Evolutionary conservation across 2,888 invertebrate genomes (phyloP).

Genomic region (Melanotus villosus): DNA sequence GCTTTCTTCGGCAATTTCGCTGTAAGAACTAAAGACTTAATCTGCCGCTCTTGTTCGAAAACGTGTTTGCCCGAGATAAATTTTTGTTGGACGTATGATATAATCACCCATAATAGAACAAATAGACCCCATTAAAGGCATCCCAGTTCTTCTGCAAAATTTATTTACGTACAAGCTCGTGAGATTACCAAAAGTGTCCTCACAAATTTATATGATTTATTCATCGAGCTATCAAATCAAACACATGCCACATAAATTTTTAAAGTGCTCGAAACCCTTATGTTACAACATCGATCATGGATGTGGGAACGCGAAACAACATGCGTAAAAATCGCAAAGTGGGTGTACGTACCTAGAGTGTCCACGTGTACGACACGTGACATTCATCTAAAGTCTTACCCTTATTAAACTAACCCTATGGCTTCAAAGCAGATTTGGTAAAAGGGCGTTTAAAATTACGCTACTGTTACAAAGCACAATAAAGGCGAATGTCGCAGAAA

Average conservation of each 20-base stretch:
- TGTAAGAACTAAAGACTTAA: too few species aligned
- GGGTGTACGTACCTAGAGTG: conserved; percentile 54
- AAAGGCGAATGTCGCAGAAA: background rate
- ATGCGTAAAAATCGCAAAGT: conserved; percentile 56
- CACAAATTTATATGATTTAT: conserved; percentile 1
- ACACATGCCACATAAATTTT: conserved; percentile 17
- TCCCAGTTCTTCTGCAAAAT: too few species aligned
- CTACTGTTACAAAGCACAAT: conserved; percentile 28
- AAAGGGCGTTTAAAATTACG: conserved; percentile 33
- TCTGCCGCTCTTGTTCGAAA: too few species aligned
- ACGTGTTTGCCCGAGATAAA: too few species aligned
- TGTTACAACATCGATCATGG: background rate
- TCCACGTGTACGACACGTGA: conserved; percentile 57
- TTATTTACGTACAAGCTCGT: too few species aligned
- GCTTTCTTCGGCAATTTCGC: too few species aligned
- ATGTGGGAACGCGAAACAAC: conserved; percentile 49
- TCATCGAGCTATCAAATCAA: conserved; percentile 2
- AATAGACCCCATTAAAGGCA: too few species aligned
- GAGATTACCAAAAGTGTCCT: too few species aligned
- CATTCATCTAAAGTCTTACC: conserved; percentile 54
- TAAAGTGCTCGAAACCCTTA: conserved; percentile 7
- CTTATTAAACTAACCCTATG: conserved; percentile 56
- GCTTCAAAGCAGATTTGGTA: conserved; percentile 35
- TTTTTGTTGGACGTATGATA: too few species aligned
- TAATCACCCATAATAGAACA: too few species aligned